Evolutionary conservation across 1,140 invertebrate genomes (phyloP), one percentile per base, ranked within the genome.

Genomic region (Temnothorax curvispinosus): DNA sequence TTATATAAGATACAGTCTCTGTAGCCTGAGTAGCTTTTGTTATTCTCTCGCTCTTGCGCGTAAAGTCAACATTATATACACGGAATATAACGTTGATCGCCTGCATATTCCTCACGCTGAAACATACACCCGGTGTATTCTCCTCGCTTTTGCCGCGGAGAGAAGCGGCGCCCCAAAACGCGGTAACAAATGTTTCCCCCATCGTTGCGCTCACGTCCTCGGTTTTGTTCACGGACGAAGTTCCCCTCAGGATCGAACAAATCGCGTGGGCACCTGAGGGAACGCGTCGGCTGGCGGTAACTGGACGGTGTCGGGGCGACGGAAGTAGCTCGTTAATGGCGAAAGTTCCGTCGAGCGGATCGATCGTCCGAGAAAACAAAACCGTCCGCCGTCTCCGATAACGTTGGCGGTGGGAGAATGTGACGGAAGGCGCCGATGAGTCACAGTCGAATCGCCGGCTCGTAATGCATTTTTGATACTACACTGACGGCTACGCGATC

Each of bases 291-390:
- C 52, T 60, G 67, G 69, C 52, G 67, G 69, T 82, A 74, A 74
- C 80, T 38, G 80, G 69, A 74, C 69, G 69, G n/a, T 75, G 80
- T 84, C 80, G 80, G 77, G 27, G 27, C 69, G 44, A 69, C 27
- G 54, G 69, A 84, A 84, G 80, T 75, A 60, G 80, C 80, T 84
- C 80, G 80, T 84, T 84, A 84, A 84, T 84, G 80, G 80, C 80
- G 80, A 84, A 84, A 84, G 80, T 84, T 84, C 54, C 80, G 35
- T 8, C 38, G 69, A 27, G 80, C 54, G 80, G 41, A 84, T 84
- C 80, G 80, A 84, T 84, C 69, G 80, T 84, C 47, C 44, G 69
- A 74, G 80, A 84, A 84, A 84, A 84, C 80, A 84, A 50, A 27
- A 27, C 67, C 41, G 52, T 47, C 35, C 35, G 21, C n/a, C 38